phyloP scores from a whole-genome alignment of 92 coral and sea anemone genomes.

The Heliopora coerulea region DNA sequence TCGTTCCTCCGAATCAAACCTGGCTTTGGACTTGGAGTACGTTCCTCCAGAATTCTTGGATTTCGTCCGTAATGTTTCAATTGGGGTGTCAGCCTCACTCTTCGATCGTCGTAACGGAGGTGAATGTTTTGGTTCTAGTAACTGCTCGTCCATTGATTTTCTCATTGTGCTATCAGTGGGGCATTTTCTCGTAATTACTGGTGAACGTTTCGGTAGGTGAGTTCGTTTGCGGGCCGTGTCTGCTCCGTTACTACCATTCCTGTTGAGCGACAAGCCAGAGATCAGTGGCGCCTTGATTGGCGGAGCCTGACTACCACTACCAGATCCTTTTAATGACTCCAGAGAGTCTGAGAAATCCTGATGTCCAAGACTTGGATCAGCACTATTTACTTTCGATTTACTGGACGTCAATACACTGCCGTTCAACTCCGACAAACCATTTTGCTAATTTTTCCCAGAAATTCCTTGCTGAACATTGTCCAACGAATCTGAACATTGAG shows the following conservation, averaged over 20 bases:
- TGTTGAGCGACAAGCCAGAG: constrained; percentile 9
- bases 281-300: constrained; percentile 41
- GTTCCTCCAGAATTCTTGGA: neutral
- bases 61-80: constrained; percentile 10
- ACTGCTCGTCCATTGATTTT: constrained; percentile 38
- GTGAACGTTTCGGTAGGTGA: constrained; percentile 74
- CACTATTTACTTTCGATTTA: neutral
- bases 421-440: neutral
- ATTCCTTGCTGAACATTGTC: neutral
- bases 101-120: constrained; percentile 35
- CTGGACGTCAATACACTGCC: neutral
- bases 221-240: constrained; percentile 52
- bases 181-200: constrained; percentile 72
- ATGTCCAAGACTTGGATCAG: neutral
- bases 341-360: neutral
- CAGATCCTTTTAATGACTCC: neutral
- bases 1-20: neutral
- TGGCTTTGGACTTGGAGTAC: neutral
- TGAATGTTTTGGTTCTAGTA: constrained; percentile 8
- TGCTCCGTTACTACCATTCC: constrained; percentile 22
- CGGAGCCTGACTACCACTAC: constrained; percentile 29
- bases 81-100: constrained; percentile 34
- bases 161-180: constrained; percentile 51
- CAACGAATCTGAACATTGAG: too few relatives aligned
- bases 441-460: neutral